These are phyloP conservation scores for Phrynocephalus versicolor DNA, from an alignment of 2,113 vertebrate species.

Conservation along the genomic window DNA sequence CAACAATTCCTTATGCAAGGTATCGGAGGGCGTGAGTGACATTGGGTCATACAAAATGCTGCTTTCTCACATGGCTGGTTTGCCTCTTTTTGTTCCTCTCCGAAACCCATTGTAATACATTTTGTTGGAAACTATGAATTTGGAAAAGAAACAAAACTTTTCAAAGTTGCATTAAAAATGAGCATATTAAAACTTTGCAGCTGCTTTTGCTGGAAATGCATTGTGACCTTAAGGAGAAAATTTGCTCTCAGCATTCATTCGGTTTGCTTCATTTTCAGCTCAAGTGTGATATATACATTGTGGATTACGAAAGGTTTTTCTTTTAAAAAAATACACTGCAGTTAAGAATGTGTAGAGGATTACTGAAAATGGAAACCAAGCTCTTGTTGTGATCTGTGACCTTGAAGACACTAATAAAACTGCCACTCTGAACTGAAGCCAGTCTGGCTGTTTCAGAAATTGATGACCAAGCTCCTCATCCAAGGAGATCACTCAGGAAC, in stretches of 20 bases:
- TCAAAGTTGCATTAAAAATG: constrained; percentile 23
- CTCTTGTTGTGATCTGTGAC: not conserved
- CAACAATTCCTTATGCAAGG: not conserved
- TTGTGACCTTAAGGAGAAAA: constrained; percentile 7
- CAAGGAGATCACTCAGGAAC: not conserved
- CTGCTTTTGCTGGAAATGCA: constrained; percentile 18
- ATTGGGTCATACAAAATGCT: not conserved
- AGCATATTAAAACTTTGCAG: constrained; percentile 35
- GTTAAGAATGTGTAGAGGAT: not conserved
- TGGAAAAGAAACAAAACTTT: constrained; percentile 51
- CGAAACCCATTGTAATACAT: constrained; percentile 1
- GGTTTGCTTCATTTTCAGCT: constrained; percentile 5
- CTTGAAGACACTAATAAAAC: not conserved
- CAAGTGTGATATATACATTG: not conserved
- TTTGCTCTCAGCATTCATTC: not conserved
- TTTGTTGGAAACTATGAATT: not conserved
- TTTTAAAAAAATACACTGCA: constrained; percentile 5
- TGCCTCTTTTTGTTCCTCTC: not conserved
- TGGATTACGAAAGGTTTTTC: constrained; percentile 29
- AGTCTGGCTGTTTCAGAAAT: not conserved
- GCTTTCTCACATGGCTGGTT: constrained; percentile 18
- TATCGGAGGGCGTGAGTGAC: not conserved
- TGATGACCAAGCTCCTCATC: not conserved
- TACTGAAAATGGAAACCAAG: not conserved
- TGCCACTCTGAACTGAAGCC: not conserved